These are phyloP conservation scores for Metallyticus violacea DNA, from an alignment of 2,888 invertebrate genomes.

Conservation along the genomic window DNA sequence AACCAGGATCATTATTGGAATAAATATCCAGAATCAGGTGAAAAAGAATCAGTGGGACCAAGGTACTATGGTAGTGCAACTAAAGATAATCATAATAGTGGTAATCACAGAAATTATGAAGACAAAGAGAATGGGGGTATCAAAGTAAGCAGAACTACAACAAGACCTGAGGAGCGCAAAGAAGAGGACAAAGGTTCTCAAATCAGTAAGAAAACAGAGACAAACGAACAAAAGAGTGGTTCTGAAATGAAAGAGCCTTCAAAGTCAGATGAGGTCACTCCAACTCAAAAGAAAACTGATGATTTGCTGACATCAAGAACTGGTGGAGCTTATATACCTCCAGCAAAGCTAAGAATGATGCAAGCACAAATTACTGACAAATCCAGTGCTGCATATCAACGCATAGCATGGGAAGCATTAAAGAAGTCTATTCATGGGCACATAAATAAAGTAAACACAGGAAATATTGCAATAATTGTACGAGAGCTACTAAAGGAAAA, in stretches of 20 bases:
- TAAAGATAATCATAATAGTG: not conserved
- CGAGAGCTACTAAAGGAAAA: constrained; percentile 91
- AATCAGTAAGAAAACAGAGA: not conserved
- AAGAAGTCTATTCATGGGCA: constrained; percentile 98
- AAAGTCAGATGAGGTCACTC: not conserved
- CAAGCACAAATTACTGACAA: constrained; percentile 96
- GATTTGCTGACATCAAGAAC: constrained; percentile 80
- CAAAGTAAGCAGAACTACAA: not conserved
- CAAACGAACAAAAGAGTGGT: not conserved
- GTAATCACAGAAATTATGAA: not conserved
- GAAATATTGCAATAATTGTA: constrained; percentile 90
- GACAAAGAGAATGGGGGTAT: not conserved
- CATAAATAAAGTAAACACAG: constrained; percentile 96
- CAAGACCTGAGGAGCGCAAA: not conserved
- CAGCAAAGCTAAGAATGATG: constrained; percentile 92
- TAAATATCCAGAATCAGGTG: constrained; percentile 20
- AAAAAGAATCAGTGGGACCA: constrained; percentile 33
- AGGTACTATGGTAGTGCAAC: constrained; percentile 27
- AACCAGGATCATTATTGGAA: constrained; percentile 20
- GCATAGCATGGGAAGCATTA: constrained; percentile 97
- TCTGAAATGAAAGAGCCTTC: not conserved
- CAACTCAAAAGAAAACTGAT: constrained; percentile 44
- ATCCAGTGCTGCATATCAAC: constrained; percentile 89
- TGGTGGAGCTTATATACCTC: constrained; percentile 97
- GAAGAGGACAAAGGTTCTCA: not conserved